phyloP scores from a whole-genome alignment of 2,888 invertebrate species.

The Polyploca ridens region DNA sequence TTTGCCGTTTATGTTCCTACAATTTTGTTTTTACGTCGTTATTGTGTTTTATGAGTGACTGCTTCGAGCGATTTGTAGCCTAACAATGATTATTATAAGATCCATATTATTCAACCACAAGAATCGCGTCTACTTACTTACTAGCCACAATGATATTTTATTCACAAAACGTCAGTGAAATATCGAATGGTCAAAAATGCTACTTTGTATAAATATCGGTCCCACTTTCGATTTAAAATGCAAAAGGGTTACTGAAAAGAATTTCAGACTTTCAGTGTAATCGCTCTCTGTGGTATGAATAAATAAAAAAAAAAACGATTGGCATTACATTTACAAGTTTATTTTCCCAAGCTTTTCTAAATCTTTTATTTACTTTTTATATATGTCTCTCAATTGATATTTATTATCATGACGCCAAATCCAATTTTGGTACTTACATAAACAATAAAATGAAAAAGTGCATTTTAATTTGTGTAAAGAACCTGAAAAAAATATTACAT shows the following conservation, averaged over 20 bases:
- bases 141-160: not conserved
- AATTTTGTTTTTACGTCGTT: constrained; percentile 11
- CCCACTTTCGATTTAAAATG: constrained; percentile 7
- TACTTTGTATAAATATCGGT: not conserved
- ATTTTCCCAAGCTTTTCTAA: not conserved
- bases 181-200: constrained; percentile 3
- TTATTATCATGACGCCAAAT: not conserved
- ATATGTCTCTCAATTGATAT: not conserved
- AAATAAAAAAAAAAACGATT: not conserved
- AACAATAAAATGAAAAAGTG: no score
- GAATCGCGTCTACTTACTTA: not conserved
- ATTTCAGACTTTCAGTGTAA: constrained; percentile 5
- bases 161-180: not conserved
- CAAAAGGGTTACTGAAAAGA: constrained; percentile 5
- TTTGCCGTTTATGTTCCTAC: not conserved
- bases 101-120: not conserved
- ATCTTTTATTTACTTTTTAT: not conserved
- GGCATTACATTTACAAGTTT: not conserved
- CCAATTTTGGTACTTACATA: not conserved
- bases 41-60: not conserved
- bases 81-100: not conserved
- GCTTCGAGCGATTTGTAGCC: not conserved
- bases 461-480: no score
- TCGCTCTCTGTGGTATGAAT: constrained; percentile 3
- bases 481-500: no score